Evolutionary conservation across 2,888 invertebrate species (phyloP), one percentile per base, ranked within the genome.

Genomic region (Drepanosiphum platanoidis): DNA sequence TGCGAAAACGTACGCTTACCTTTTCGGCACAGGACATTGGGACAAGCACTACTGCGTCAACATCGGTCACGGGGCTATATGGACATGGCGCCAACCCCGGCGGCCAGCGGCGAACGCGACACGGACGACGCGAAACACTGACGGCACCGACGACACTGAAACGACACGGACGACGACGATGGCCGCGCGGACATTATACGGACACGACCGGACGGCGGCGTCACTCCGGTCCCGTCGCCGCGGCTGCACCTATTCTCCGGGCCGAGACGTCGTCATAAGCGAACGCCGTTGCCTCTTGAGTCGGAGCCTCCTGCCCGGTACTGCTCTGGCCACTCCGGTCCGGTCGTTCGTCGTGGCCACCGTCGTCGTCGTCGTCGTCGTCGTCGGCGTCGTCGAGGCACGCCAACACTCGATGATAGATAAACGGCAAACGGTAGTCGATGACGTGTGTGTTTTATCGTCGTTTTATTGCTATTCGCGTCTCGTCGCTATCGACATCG

Each of bases 171-270:
- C 74, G 74, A 52, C 72, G 74, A 83, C 77, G 74, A 36, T 27
- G 66, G 68, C 39, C 84, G 75, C 84, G 46, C 64, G 32, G 84
- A 84, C 84, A 83, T 75, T 52, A 70, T 74, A 83, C 64, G 27
- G 61, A 70, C 46, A 13, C 46, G 30, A 80, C 46, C 58, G 72
- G 72, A 61, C 22, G 39, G 52, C 52, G 36, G 52, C 52, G 36
- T 71, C 71, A 72, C 71, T 81, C 71, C 81, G 81, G 13, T 34
- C 77, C 52, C 79, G 79, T 18, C 78, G 78, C 30, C 72, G 52
- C 22, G 52, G 22, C 52, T 22, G 4, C 15, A 18, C 52, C 52
- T 52, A 22, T 18, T 52, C 22, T 0, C 52, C 46, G 46, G 46
- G 46, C 52, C 52, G 0, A 15, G 52, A 3, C 7, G 52, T 18